These are phyloP conservation scores for Chromobotia macracanthus DNA, from an alignment of 2,797 vertebrate genomes.

Conservation along the genomic window DNA sequence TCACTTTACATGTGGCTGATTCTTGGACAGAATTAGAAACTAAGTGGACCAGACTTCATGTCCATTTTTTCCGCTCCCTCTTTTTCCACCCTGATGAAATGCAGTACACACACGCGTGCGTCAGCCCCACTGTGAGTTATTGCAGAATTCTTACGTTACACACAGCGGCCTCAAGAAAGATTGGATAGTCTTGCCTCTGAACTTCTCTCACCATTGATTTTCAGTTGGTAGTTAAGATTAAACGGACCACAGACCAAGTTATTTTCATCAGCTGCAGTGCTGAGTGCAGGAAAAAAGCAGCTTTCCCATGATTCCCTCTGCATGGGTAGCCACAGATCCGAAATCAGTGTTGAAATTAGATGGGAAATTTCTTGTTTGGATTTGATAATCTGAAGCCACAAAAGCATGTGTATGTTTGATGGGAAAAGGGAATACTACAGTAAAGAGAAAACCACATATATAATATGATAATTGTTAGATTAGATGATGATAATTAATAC, in stretches of 20 bases:
- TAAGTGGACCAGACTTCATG: neutral
- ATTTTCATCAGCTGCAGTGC: conserved; percentile 45
- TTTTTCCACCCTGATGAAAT: neutral
- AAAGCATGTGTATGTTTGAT: conserved; percentile 14
- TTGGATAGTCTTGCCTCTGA: conserved; percentile 15
- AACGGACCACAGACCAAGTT: conserved; percentile 30
- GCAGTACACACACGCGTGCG: neutral
- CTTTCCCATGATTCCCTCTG: conserved; percentile 23
- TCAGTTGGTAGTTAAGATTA: conserved; percentile 24
- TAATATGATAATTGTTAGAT: neutral
- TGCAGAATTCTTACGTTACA: neutral
- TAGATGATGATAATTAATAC: neutral
- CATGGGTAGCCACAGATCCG: neutral
- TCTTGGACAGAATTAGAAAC: neutral
- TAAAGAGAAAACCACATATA: neutral
- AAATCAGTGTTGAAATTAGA: conserved; percentile 29
- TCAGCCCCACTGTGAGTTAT: neutral
- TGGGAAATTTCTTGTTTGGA: conserved; percentile 36
- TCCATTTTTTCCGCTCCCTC: neutral
- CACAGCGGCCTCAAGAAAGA: neutral
- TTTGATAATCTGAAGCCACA: conserved; percentile 25
- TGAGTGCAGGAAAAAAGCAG: conserved; percentile 24
- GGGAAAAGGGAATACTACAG: neutral
- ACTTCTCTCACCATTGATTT: conserved; percentile 17
- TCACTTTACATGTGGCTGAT: neutral